phyloP scores from a whole-genome alignment of 2,888 invertebrate genomes.

The Nomada flava region DNA sequence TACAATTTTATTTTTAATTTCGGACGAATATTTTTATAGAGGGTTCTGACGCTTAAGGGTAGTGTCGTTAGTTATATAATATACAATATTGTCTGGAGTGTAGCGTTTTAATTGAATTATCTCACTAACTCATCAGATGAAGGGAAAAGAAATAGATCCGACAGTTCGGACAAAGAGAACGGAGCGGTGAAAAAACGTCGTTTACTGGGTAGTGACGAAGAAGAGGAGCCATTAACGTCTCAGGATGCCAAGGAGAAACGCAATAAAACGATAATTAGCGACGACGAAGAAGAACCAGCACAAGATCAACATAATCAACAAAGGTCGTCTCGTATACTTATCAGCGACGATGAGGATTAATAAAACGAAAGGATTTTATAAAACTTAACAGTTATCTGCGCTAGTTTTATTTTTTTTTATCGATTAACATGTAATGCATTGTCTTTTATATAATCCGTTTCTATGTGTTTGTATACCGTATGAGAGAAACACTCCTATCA shows the following conservation, averaged over 20 bases:
- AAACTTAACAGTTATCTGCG: background rate
- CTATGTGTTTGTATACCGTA: background rate
- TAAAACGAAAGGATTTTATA: background rate
- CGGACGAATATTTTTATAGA: too few relatives aligned
- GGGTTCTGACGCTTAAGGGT: too few relatives aligned
- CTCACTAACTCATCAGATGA: slow-evolving; percentile 65
- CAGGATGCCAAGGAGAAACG: slow-evolving; percentile 33
- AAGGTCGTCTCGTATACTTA: slow-evolving; percentile 65
- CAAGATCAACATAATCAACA: slow-evolving; percentile 56
- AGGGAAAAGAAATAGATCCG: slow-evolving; percentile 73
- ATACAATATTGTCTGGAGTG: slow-evolving; percentile 6
- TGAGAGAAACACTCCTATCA: background rate
- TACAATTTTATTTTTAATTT: too few relatives aligned
- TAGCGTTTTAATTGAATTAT: slow-evolving; percentile 10
- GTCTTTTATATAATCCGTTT: background rate
- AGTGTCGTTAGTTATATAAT: too few relatives aligned
- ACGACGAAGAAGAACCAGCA: slow-evolving; percentile 56
- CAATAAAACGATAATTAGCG: slow-evolving; percentile 53
- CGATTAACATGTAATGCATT: background rate
- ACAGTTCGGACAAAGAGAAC: slow-evolving; percentile 73
- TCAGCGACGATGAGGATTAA: slow-evolving; percentile 78
- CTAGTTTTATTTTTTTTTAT: background rate
- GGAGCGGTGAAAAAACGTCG: slow-evolving; percentile 78
- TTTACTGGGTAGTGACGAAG: slow-evolving; percentile 80
- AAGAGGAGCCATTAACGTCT: slow-evolving; percentile 59